Conservation (phyloP, 2,888 invertebrate species). For the Rhagonycha lutea region DNA sequence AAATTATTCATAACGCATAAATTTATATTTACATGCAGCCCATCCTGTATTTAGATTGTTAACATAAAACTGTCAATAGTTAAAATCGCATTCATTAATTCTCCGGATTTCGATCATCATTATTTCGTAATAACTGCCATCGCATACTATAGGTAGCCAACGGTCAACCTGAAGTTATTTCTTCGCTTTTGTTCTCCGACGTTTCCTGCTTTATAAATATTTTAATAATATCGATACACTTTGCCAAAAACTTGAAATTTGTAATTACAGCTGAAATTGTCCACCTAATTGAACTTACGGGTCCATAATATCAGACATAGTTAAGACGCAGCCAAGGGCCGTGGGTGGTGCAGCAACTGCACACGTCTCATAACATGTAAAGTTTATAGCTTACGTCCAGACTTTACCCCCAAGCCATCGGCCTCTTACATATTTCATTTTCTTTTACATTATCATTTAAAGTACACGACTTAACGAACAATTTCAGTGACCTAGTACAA, state of each 20-base stretch:
- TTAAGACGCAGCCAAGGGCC: conserved; percentile 19
- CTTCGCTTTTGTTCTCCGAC: not conserved
- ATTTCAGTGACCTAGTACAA: conserved; percentile 18
- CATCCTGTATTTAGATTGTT: conserved; percentile 50
- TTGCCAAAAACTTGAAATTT: conserved; percentile 3
- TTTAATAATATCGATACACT: not conserved
- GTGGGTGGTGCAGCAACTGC: conserved; percentile 38
- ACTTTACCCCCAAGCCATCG: conserved; percentile 33
- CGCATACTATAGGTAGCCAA: conserved; percentile 2
- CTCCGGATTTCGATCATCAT: conserved; percentile 19
- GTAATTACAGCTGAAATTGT: conserved; percentile 19
- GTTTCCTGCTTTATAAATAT: not conserved
- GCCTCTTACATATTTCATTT: conserved; percentile 36
- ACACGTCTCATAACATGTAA: conserved; percentile 37
- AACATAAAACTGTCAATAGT: conserved; percentile 52
- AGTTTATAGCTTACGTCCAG: conserved; percentile 33
- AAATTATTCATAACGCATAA: conserved; percentile 53
- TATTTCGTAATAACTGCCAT: conserved; percentile 24
- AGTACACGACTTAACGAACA: conserved; percentile 12
- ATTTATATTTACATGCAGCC: conserved; percentile 48
- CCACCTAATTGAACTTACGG: not conserved
- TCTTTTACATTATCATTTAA: conserved; percentile 35
- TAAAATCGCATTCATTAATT: conserved; percentile 51
- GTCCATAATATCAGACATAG: conserved; percentile 11
- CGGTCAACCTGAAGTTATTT: conserved; percentile 3